A percentile compares a stretch with the other conserved stretches of the same genome.
Evolutionary conservation across 2,113 vertebrate species (phyloP).

Genomic region (Aplodontia rufa): DNA sequence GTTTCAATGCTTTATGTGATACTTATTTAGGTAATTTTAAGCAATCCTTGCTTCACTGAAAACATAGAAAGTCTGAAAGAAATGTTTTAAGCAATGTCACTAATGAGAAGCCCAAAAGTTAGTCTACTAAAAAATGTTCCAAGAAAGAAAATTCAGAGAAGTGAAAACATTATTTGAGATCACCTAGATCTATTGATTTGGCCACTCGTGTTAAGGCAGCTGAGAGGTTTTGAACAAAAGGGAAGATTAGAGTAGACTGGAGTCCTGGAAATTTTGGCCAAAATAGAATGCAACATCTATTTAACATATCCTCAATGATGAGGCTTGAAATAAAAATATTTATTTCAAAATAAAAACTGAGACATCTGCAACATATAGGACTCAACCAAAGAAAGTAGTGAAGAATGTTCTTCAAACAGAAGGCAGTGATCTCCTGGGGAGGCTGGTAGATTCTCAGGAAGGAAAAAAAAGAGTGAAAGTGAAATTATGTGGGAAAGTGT

Average conservation of each 20-base stretch:
- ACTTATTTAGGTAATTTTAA: not conserved
- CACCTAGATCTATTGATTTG: not conserved
- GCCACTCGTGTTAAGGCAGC: not conserved
- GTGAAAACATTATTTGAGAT: not conserved
- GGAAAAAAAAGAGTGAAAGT: not conserved
- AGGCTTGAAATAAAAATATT: not conserved
- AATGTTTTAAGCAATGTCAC: not conserved
- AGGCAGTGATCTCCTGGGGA: not conserved
- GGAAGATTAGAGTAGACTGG: too few species aligned
- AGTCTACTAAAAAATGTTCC: not conserved
- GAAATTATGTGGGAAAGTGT: not conserved
- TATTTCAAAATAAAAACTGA: not conserved
- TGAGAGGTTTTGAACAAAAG: not conserved
- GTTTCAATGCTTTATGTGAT: not conserved
- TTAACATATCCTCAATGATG: not conserved
- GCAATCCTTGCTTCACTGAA: rapidly evolving
- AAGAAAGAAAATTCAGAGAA: not conserved
- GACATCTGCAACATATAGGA: not conserved
- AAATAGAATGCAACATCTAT: not conserved
- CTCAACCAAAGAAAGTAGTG: not conserved
- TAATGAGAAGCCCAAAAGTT: not conserved
- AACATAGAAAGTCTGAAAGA: not conserved
- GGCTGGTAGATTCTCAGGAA: not conserved
- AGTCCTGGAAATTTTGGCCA: not conserved
- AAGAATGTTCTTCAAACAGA: not conserved